phyloP scores from a whole-genome alignment of 2,113 vertebrate genomes.

The Scophthalmus maximus region DNA sequence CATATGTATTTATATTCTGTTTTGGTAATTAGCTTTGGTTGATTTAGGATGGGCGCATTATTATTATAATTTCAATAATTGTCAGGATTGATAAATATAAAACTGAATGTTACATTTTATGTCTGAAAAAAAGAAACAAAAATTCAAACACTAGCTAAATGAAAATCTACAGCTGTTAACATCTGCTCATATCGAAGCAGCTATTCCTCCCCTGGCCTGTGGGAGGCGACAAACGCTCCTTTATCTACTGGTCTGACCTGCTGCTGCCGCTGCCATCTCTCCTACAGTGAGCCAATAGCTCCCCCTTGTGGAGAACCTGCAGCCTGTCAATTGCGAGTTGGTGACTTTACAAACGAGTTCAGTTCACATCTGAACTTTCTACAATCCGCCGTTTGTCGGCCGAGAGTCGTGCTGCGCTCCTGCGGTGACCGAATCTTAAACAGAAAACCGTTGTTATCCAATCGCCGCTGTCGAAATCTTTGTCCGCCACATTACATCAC shows the following conservation, averaged over 20 bases:
- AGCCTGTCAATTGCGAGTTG: background rate
- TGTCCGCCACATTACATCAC: constrained; percentile 22
- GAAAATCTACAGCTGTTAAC: background rate
- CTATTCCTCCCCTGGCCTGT: background rate
- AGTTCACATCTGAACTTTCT: background rate
- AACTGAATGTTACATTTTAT: background rate
- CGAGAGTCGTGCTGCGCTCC: background rate
- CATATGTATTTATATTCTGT: too few relatives aligned
- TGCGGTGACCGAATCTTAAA: constrained; percentile 15
- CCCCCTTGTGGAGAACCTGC: background rate
- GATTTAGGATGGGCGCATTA: background rate
- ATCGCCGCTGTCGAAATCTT: constrained; percentile 14
- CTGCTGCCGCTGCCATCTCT: background rate
- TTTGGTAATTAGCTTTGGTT: background rate
- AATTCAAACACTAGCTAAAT: too few relatives aligned
- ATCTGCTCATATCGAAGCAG: background rate
- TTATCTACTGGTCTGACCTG: background rate
- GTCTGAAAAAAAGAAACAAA: background rate
- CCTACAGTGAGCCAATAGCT: background rate
- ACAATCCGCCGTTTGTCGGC: too few relatives aligned
- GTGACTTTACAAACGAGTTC: constrained; percentile 1
- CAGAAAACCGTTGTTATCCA: constrained; percentile 30
- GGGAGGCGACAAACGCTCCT: background rate
- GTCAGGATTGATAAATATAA: background rate
- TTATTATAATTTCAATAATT: background rate